A percentile compares a stretch with the other conserved stretches of the same genome.
These are phyloP conservation scores for Grantiella picta DNA, from an alignment of 2,113 vertebrate genomes.

Conservation along the genomic window DNA sequence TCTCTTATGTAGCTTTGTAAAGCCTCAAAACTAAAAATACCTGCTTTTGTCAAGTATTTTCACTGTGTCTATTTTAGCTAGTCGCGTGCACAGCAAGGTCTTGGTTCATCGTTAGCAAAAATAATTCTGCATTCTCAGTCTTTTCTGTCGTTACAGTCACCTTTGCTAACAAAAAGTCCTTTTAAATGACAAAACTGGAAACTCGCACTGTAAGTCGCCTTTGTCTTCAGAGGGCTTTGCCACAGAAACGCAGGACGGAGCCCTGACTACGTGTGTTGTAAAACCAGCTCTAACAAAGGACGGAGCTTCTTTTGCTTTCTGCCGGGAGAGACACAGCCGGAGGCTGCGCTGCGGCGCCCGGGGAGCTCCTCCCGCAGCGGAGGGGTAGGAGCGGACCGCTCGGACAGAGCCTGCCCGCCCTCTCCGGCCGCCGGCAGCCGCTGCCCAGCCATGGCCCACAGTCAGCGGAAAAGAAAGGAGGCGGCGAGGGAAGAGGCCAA, in stretches of 20 bases:
- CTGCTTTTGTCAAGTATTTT: background rate
- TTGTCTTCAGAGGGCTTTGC: background rate
- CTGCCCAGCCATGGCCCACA: background rate
- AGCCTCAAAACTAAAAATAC: background rate
- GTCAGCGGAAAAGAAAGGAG: too few relatives aligned
- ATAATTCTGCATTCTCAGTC: background rate
- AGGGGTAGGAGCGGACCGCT: background rate
- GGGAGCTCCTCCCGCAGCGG: background rate
- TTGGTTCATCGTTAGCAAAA: background rate
- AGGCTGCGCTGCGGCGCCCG: background rate
- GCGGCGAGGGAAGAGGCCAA: background rate
- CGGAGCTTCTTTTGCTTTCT: background rate
- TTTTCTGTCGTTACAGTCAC: background rate
- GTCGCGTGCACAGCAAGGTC: background rate
- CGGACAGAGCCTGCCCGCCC: background rate
- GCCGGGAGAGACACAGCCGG: rapidly evolving
- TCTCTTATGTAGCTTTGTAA: background rate
- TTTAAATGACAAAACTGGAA: background rate
- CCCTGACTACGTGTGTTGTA: background rate
- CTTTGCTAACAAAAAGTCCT: background rate
- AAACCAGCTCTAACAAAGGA: background rate
- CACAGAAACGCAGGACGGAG: background rate
- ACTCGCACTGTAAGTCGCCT: background rate
- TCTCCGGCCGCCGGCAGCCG: background rate
- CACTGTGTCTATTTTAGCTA: background rate